phyloP scores from a whole-genome alignment of 2,797 vertebrate genomes.

The Alauda arvensis region DNA sequence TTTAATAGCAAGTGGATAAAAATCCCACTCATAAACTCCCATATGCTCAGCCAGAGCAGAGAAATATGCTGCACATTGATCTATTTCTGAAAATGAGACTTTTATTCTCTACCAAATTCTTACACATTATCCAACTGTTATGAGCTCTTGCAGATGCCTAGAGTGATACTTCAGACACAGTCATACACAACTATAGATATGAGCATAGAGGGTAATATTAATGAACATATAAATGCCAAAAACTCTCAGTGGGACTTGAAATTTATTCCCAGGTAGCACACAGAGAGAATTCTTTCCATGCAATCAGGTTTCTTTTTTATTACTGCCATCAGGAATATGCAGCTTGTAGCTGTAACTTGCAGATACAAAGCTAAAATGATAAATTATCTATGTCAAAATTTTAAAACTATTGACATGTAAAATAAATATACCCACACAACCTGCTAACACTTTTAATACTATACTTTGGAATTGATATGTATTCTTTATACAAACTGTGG shows the following conservation, averaged over 20 bases:
- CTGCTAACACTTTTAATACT: not conserved
- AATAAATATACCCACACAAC: not conserved
- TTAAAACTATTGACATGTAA: not conserved
- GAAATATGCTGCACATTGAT: not conserved
- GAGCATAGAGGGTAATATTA: not conserved
- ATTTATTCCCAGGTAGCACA: not conserved
- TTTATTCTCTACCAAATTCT: not conserved
- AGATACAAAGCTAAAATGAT: not conserved
- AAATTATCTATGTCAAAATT: not conserved
- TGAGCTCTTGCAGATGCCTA: not conserved
- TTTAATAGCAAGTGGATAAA: slow-evolving; percentile 28
- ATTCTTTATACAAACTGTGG: not conserved
- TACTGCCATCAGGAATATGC: not conserved
- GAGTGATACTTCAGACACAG: not conserved
- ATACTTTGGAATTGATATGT: not conserved
- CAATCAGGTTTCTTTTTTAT: not conserved
- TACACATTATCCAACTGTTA: not conserved
- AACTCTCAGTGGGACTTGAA: not conserved
- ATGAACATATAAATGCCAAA: not conserved
- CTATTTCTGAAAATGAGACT: not conserved
- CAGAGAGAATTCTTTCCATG: not conserved
- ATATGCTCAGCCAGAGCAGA: not conserved
- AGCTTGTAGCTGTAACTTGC: not conserved
- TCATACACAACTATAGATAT: not conserved
- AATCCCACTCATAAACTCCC: not conserved